These are phyloP conservation scores for Melitaea cinxia DNA, from an alignment of 1,140 invertebrate species.

Conservation along the genomic window DNA sequence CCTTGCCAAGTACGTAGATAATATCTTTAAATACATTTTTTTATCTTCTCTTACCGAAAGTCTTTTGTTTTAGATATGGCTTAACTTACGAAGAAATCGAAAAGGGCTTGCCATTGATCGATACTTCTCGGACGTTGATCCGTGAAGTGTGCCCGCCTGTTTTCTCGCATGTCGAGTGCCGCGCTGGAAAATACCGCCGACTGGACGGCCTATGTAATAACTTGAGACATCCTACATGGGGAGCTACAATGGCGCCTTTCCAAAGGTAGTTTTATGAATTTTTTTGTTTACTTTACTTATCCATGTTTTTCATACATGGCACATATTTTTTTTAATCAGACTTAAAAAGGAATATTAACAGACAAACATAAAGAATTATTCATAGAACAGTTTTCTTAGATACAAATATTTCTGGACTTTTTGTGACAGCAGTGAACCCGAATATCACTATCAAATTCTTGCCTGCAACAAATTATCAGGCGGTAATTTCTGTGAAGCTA, in stretches of 20 bases:
- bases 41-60: not conserved
- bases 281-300: not conserved
- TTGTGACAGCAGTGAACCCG: too few species aligned
- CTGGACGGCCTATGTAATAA: conserved; percentile 97
- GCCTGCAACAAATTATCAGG: not conserved
- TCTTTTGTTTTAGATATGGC: conserved; percentile 86
- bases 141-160: conserved; percentile 94
- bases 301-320: too few species aligned
- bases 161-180: conserved; percentile 92
- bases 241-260: conserved; percentile 92
- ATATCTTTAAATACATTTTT: too few species aligned
- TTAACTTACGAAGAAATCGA: conserved; percentile 93
- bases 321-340: too few species aligned
- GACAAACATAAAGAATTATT: too few species aligned
- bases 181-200: conserved; percentile 94
- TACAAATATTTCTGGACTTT: too few species aligned
- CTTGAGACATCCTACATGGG: conserved; percentile 94
- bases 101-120: conserved; percentile 92
- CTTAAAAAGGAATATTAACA: too few species aligned
- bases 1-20: too few species aligned
- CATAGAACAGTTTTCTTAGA: too few species aligned
- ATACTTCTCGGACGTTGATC: conserved; percentile 94
- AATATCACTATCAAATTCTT: too few species aligned
- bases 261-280: conserved; percentile 83
- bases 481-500: not conserved